These are phyloP conservation scores for Lamellibrachia luymesi DNA, from an alignment of 1,140 invertebrate genomes.

Conservation along the genomic window DNA sequence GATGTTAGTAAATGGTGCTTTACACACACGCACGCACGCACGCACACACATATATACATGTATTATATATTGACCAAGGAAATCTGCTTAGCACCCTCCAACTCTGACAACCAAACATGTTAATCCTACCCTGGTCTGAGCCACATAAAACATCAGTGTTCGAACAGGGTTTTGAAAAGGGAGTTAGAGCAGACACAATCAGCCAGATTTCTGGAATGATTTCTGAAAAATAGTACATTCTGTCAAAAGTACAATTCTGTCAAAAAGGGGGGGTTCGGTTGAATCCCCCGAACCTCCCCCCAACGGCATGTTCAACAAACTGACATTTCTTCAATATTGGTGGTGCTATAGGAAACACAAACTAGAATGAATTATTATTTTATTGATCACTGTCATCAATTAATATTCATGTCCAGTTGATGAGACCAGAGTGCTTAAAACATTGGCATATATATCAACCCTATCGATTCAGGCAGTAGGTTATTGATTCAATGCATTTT, in stretches of 20 bases:
- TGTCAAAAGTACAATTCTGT: too few relatives aligned
- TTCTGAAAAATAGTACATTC: too few relatives aligned
- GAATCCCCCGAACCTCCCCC: too few relatives aligned
- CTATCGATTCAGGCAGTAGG: background rate
- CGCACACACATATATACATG: too few relatives aligned
- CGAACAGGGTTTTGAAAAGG: too few relatives aligned
- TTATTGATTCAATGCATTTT: background rate
- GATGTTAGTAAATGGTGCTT: background rate
- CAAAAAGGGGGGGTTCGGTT: too few relatives aligned
- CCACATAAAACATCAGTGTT: too few relatives aligned
- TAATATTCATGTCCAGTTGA: background rate
- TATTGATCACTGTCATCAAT: background rate
- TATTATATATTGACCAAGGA: background rate
- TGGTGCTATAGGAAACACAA: background rate
- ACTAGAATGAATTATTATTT: background rate
- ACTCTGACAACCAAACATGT: background rate
- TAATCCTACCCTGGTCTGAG: background rate
- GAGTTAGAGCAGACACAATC: too few relatives aligned
- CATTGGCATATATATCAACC: background rate
- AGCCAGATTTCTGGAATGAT: too few relatives aligned
- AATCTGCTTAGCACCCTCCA: background rate
- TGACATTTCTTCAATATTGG: background rate
- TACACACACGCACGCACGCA: background rate
- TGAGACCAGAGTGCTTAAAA: background rate
- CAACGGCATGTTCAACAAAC: too few relatives aligned